Evolutionary conservation across 2,113 vertebrate species (phyloP).

Genomic region (Lipophrys pholis): DNA sequence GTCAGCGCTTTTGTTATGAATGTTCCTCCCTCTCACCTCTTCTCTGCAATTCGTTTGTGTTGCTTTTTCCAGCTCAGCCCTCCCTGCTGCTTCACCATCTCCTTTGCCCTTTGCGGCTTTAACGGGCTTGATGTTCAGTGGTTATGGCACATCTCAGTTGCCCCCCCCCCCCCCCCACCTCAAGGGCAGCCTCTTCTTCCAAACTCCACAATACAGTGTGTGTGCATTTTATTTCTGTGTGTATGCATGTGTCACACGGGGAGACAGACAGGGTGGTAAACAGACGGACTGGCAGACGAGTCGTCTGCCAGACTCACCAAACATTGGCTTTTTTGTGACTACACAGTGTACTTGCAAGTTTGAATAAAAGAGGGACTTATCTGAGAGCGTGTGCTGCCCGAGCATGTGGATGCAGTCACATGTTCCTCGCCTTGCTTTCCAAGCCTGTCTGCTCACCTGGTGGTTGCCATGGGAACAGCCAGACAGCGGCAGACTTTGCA

Average conservation of each 20-base stretch:
- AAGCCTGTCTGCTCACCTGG: conserved; percentile 84
- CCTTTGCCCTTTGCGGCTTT: conserved; percentile 41
- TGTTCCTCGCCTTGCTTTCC: conserved; percentile 73
- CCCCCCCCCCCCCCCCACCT: background rate
- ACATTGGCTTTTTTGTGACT: conserved; percentile 46
- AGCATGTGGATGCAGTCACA: conserved; percentile 73
- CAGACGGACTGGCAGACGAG: conserved; percentile 73
- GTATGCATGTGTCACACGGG: conserved; percentile 40
- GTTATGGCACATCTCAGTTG: conserved; percentile 68
- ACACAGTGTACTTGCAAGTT: conserved; percentile 62
- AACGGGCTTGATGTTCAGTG: conserved; percentile 60
- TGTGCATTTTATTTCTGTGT: conserved; percentile 11
- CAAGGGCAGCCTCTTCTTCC: conserved; percentile 52
- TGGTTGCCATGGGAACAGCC: conserved; percentile 87
- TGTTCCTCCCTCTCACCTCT: conserved; percentile 1
- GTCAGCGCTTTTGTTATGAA: too few relatives aligned
- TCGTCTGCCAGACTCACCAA: conserved; percentile 63
- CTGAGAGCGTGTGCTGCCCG: conserved; percentile 60
- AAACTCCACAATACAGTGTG: conserved; percentile 47
- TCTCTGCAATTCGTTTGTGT: conserved; percentile 4
- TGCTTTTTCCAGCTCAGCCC: conserved; percentile 9
- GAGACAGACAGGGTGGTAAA: conserved; percentile 60
- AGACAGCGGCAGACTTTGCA: conserved; percentile 84
- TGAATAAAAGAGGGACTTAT: conserved; percentile 52
- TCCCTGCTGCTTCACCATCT: conserved; percentile 34